phyloP scores from a whole-genome alignment of 2,113 vertebrate species.

The Pristiophorus japonicus region DNA sequence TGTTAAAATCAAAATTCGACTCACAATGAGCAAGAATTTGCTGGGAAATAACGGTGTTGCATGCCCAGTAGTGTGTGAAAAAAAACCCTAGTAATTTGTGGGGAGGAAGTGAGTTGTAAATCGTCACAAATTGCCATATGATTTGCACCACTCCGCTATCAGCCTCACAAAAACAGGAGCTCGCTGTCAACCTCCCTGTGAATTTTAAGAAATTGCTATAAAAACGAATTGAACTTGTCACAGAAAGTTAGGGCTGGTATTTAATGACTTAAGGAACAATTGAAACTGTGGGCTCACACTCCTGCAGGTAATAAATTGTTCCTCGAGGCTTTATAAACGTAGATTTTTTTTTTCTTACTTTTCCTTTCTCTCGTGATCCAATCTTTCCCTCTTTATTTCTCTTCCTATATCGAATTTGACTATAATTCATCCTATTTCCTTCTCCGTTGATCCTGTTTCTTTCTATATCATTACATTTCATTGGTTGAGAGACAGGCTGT shows the following conservation, averaged over 20 bases:
- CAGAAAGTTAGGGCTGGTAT: background rate
- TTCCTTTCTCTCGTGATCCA: background rate
- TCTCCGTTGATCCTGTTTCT: slow-evolving; percentile 42
- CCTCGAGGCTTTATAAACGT: slow-evolving; percentile 42
- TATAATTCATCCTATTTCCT: slow-evolving; percentile 42
- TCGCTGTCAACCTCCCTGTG: too few species aligned
- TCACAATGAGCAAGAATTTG: too few species aligned
- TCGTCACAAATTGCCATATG: too few species aligned
- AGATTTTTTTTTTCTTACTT: slow-evolving; percentile 34
- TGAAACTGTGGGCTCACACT: background rate
- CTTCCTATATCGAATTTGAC: background rate
- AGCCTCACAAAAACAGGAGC: too few species aligned
- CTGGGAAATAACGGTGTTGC: too few species aligned
- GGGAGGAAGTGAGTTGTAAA: too few species aligned
- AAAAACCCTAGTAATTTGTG: too few species aligned
- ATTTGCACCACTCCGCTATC: too few species aligned
- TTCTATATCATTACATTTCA: slow-evolving; percentile 37
- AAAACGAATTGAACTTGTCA: too few species aligned
- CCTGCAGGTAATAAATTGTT: slow-evolving; percentile 36
- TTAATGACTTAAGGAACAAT: background rate
- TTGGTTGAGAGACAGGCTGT: background rate
- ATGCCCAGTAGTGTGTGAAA: too few species aligned
- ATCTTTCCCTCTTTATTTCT: background rate
- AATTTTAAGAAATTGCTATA: too few species aligned
- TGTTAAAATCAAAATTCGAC: background rate